These are phyloP conservation scores for Drosophila parvula DNA, from an alignment of 1,140 invertebrate species.

Conservation along the genomic window DNA sequence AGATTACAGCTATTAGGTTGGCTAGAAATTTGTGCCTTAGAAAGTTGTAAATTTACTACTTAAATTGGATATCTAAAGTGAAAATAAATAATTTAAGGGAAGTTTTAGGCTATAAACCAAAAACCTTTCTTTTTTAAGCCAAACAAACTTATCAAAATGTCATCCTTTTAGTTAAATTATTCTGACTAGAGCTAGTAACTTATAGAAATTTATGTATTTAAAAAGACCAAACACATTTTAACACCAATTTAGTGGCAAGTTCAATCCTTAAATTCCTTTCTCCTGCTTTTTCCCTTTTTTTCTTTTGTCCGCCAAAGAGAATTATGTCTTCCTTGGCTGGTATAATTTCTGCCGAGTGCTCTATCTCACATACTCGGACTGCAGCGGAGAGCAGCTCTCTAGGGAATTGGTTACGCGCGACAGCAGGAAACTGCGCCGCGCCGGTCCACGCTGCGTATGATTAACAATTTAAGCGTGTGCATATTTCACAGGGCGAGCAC, in stretches of 20 bases:
- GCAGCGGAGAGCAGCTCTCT: slow-evolving; percentile 16
- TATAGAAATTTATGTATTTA: too few relatives aligned
- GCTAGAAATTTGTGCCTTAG: neutral
- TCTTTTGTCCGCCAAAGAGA: slow-evolving; percentile 2
- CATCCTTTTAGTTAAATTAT: neutral
- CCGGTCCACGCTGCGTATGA: slow-evolving; percentile 71
- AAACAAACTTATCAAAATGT: neutral
- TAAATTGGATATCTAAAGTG: neutral
- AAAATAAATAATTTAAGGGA: neutral
- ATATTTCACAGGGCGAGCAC: slow-evolving; percentile 58
- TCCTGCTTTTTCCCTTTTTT: neutral
- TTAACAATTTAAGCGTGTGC: slow-evolving; percentile 72
- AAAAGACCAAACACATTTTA: neutral
- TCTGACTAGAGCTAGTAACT: neutral
- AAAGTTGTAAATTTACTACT: neutral
- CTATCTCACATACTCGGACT: slow-evolving; percentile 18
- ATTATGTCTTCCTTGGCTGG: neutral
- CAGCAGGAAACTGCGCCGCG: slow-evolving; percentile 23
- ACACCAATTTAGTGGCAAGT: neutral
- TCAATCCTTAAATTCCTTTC: slow-evolving; percentile 3
- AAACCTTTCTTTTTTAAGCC: neutral
- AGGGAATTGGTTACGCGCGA: slow-evolving; percentile 41
- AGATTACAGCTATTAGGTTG: slow-evolving; percentile 16
- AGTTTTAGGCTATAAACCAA: neutral
- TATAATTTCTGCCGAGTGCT: slow-evolving; percentile 37